Percentiles rank a stretch among this genome's conserved stretches.
phyloP scores from a whole-genome alignment of 2,888 invertebrate genomes.

The Xylophagus ater region DNA sequence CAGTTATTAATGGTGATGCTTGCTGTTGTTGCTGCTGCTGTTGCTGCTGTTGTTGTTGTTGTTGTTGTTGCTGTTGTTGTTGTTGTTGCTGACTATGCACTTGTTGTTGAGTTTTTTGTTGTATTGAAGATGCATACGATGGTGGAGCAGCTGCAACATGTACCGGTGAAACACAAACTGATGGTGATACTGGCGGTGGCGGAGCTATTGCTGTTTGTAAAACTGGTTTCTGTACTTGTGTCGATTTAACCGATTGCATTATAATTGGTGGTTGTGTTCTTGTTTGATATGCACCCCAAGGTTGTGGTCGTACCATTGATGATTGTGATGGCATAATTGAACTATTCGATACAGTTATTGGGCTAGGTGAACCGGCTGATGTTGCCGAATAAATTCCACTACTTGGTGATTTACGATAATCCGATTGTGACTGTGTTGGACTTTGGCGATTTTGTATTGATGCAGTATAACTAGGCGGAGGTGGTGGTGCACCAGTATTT shows the following conservation, averaged over 20 bases:
- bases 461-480: conserved; percentile 63
- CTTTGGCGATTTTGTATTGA: conserved; percentile 81
- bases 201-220: conserved; percentile 94
- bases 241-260: conserved; percentile 94
- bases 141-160: conserved; percentile 55
- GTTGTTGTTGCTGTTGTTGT: conserved; percentile 41
- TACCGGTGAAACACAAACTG: conserved; percentile 39
- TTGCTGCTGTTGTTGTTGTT: conserved; percentile 33
- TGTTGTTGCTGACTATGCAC: conserved; percentile 40
- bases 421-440: conserved; percentile 65
- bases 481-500: conserved; percentile 47
- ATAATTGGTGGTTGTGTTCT: conserved; percentile 88
- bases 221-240: conserved; percentile 89
- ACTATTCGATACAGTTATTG: conserved; percentile 57
- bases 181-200: conserved; percentile 56
- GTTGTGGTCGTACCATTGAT: conserved; percentile 64
- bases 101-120: conserved; percentile 52
- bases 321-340: conserved; percentile 47
- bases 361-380: conserved; percentile 74
- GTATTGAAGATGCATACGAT: conserved; percentile 69
- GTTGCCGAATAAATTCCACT: conserved; percentile 79
- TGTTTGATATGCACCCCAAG: conserved; percentile 75
- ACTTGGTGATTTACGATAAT: conserved; percentile 75
- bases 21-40: conserved; percentile 34
- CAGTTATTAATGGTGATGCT: conserved; percentile 42